These are phyloP conservation scores for Helicoverpa zea DNA, from an alignment of 1,140 invertebrate genomes.

Conservation along the genomic window DNA sequence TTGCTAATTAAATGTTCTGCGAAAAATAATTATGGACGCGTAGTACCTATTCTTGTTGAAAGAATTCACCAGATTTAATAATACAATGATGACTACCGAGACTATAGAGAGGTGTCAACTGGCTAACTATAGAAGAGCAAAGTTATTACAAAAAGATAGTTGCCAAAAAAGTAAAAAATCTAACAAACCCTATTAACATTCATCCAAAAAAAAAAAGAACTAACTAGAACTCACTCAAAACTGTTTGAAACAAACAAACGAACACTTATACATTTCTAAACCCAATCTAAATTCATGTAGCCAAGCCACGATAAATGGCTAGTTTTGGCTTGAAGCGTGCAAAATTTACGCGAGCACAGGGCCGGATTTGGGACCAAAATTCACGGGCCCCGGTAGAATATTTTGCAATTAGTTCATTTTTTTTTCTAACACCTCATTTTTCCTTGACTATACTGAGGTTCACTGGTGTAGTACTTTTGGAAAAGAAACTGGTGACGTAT, in stretches of 20 bases:
- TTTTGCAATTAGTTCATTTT: neutral
- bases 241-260: neutral
- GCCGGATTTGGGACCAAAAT: constrained; percentile 12
- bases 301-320: constrained; percentile 32
- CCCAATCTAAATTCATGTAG: constrained; percentile 45
- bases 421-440: neutral
- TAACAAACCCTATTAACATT: too few species aligned
- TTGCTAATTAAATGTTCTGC: too few species aligned
- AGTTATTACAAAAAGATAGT: too few species aligned
- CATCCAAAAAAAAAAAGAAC: neutral
- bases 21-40: too few species aligned
- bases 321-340: constrained; percentile 22
- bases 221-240: neutral
- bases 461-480: neutral
- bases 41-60: neutral
- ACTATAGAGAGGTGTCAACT: too few species aligned
- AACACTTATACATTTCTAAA: constrained; percentile 37
- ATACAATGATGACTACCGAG: too few species aligned
- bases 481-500: too few species aligned
- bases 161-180: too few species aligned
- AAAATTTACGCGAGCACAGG: constrained; percentile 32
- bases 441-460: neutral
- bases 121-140: too few species aligned
- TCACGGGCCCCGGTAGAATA: neutral
- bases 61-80: neutral